Percentiles rank a stretch among this genome's conserved stretches.
Evolutionary conservation across 2,797 vertebrate genomes (phyloP).

Genomic region (Otus scops): DNA sequence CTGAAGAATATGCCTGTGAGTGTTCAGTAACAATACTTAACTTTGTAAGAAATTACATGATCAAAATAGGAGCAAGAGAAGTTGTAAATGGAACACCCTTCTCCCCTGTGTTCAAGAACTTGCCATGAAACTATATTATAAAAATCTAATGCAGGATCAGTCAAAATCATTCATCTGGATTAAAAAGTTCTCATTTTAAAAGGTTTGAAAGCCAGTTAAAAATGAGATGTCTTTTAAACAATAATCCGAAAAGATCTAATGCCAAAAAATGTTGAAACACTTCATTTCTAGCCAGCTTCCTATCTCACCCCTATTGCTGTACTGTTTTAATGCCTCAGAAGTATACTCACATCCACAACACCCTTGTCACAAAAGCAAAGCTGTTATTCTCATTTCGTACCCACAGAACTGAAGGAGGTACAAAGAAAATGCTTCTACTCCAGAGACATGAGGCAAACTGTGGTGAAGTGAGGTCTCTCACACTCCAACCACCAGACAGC

Average conservation of each 20-base stretch:
- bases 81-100: background rate
- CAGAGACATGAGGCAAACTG: background rate
- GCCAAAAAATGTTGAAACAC: background rate
- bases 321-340: background rate
- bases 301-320: background rate
- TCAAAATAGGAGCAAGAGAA: background rate
- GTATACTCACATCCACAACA: background rate
- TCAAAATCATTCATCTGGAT: background rate
- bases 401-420: background rate
- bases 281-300: background rate
- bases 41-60: background rate
- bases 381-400: background rate
- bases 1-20: background rate
- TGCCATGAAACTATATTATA: background rate
- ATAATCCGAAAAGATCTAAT: background rate
- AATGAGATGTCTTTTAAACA: background rate
- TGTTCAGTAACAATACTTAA: background rate
- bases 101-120: background rate
- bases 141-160: background rate
- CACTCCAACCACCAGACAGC: background rate
- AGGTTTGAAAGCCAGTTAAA: background rate
- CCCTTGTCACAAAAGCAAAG: background rate
- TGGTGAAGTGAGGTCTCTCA: background rate
- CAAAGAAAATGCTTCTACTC: background rate
- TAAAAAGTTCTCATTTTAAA: background rate